A percentile compares a stretch with the other conserved stretches of the same genome.
Evolutionary conservation across 2,797 vertebrate genomes (phyloP).

Genomic region (Kryptolebias ocellatus): DNA sequence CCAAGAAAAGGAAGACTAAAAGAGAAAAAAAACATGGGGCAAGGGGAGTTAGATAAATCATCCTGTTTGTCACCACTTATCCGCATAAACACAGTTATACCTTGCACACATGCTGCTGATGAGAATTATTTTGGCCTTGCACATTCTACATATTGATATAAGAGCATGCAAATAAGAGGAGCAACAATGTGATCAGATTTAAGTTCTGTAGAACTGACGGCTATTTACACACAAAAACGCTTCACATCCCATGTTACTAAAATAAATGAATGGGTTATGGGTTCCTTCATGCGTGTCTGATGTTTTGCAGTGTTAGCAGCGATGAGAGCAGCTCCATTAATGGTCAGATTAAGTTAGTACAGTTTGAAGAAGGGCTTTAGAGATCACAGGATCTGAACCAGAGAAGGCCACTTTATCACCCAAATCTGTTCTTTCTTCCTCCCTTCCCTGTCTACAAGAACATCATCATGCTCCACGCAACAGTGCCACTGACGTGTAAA

Average conservation of each 20-base stretch:
- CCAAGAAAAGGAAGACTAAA: conserved; percentile 35
- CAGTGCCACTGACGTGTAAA: conserved; percentile 39
- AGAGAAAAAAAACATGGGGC: conserved; percentile 29
- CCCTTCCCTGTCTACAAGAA: conserved; percentile 39
- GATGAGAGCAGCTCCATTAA: conserved; percentile 25
- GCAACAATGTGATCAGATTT: conserved; percentile 33
- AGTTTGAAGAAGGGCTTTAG: conserved; percentile 18
- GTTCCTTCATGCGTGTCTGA: conserved; percentile 41
- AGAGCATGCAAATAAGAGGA: conserved; percentile 75
- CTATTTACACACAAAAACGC: conserved; percentile 58
- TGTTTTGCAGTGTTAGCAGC: conserved; percentile 33
- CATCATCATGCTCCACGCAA: conserved; percentile 63
- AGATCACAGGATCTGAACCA: conserved; percentile 69
- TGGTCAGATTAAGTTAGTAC: conserved; percentile 33
- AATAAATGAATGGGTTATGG: conserved; percentile 41
- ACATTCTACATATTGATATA: conserved; percentile 67
- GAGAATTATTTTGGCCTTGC: conserved; percentile 67
- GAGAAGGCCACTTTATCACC: conserved; percentile 67
- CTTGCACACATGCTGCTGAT: conserved; percentile 72
- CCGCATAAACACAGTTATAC: conserved; percentile 62
- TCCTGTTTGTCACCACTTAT: conserved; percentile 46
- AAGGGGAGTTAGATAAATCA: conserved; percentile 53
- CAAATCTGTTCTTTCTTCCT: conserved; percentile 44
- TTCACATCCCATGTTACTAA: conserved; percentile 54
- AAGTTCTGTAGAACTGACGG: conserved; percentile 43